Evolutionary conservation across 2,113 vertebrate species (phyloP).

Genomic region (Hiodon alosoides): DNA sequence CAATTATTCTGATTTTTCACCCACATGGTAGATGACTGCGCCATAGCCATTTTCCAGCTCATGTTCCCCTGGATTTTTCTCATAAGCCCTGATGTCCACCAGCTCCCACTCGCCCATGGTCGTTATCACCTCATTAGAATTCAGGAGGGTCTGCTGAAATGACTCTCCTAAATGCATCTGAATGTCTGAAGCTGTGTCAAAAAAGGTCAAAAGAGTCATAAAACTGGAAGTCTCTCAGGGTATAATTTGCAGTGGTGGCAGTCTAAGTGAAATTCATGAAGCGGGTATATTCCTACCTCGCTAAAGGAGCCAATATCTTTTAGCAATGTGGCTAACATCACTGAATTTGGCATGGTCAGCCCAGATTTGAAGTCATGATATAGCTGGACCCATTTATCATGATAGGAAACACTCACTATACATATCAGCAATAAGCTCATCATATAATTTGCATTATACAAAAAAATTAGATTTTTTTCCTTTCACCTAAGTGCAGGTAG

Average conservation of each 20-base stretch:
- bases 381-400: too few relatives aligned
- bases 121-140: constrained; percentile 43
- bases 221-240: too few relatives aligned
- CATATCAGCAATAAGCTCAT: not conserved
- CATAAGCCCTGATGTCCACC: constrained; percentile 40
- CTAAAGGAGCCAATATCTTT: too few relatives aligned
- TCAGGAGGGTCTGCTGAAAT: constrained; percentile 25
- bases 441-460: not conserved
- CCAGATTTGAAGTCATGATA: not conserved
- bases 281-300: too few relatives aligned
- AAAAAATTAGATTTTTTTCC: not conserved
- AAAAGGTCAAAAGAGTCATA: not conserved
- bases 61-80: not conserved
- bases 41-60: not conserved
- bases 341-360: not conserved
- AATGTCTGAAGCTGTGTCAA: constrained; percentile 43
- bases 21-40: constrained; percentile 11
- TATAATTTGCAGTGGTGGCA: too few relatives aligned
- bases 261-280: too few relatives aligned
- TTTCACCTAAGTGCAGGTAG: constrained; percentile 49
- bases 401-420: too few relatives aligned
- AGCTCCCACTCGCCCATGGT: constrained; percentile 64
- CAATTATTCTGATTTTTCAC: constrained; percentile 30
- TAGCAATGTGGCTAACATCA: not conserved
- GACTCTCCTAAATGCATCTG: constrained; percentile 25